Base-by-base conservation (phyloP, 2,797 vertebrate species). In the Adrianichthys oophorus region DNA sequence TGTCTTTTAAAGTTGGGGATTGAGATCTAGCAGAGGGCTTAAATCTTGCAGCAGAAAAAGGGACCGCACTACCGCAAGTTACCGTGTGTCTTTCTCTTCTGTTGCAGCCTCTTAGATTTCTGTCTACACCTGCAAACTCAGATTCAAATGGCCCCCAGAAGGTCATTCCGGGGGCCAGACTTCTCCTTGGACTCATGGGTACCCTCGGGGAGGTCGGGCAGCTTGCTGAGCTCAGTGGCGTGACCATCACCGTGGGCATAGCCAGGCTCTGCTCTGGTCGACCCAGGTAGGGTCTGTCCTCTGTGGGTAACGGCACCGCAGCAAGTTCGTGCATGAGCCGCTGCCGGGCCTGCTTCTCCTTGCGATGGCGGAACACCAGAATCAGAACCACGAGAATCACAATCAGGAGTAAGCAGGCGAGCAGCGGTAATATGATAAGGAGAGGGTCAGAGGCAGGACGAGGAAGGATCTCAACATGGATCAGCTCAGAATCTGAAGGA, bases 231-330 rank as follows among this genome's bases (percentile, higher is more conserved):
- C 84, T 72, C 1, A 98, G 90, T 15, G 90, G 92, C 18, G 92
- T 98, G 69, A 96, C 94, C 6, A 91, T 92, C 70, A 97, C 95
- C 0, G 84, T 87, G 17, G 95, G 94, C 62, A 94, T 68, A 0
- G 93, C 82, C 52, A 84, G 5, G 41, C 92, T 95, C 54, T 79
- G 85, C 74, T 96, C 94, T 0, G 88, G 61, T 32, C 50, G 68
- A 44, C 80, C 78, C 48, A 65, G 16, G 74, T 84, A 86, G 0
- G 84, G 84, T 21, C 87, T 85, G 26, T 70, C 77, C 37, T 80
- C 68, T 0, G 66, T 60, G 21, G 81, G 68, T 5, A 60, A 24
- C 0, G 60, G 13, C 23, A 76, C 59, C 0, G 84, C 76, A 0
- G 78, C 81, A 2, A 93, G 86, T 62, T 88, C 87, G 70, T 81